These are phyloP conservation scores for Melanotaenia boesemani DNA, from an alignment of 2,797 vertebrate species.

Conservation along the genomic window DNA sequence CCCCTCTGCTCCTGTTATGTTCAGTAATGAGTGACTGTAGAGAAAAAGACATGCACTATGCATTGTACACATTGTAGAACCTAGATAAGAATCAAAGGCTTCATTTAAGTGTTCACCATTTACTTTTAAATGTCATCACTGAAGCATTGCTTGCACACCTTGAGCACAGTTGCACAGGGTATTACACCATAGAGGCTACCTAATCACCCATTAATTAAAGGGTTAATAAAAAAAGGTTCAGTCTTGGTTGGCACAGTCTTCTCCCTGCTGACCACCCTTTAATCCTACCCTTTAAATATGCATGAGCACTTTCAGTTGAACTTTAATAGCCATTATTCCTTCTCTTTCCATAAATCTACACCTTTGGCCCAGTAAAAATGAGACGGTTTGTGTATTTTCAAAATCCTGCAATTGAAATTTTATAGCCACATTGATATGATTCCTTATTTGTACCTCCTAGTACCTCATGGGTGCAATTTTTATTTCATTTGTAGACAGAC, in stretches of 20 bases:
- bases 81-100: no score
- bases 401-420: constrained; percentile 18
- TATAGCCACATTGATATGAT: no score
- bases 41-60: no score
- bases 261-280: constrained; percentile 62
- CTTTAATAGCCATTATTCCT: constrained; percentile 63
- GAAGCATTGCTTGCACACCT: neutral
- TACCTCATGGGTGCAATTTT: neutral
- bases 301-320: constrained; percentile 69
- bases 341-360: constrained; percentile 18
- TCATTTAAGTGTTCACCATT: no score
- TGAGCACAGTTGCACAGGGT: constrained; percentile 44
- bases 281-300: constrained; percentile 79
- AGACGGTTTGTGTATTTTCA: constrained; percentile 48
- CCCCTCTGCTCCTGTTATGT: no score
- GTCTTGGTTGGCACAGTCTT: constrained; percentile 33
- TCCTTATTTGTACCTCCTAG: neutral
- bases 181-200: constrained; percentile 44
- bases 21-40: no score
- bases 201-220: constrained; percentile 68
- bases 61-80: no score
- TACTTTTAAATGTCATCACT: constrained; percentile 6
- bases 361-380: constrained; percentile 39
- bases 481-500: no score
- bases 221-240: constrained; percentile 73